A percentile compares a stretch with the other conserved stretches of the same genome.
These are phyloP conservation scores for Pipistrellus nathusii DNA, from an alignment of 2,797 vertebrate species.

Conservation along the genomic window DNA sequence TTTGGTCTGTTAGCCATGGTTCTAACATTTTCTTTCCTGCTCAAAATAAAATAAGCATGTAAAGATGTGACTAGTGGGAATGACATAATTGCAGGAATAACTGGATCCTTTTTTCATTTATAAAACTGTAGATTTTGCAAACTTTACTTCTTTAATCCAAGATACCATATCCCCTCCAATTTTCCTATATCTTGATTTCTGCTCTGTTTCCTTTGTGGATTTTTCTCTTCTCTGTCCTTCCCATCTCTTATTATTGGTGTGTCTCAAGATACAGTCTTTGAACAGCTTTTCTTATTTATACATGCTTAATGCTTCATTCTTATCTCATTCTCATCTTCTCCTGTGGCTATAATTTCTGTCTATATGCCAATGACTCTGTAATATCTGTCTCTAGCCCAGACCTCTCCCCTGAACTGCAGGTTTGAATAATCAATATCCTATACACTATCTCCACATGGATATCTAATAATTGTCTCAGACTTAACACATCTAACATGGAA, in stretches of 20 bases:
- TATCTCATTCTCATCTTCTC: neutral
- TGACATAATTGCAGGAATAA: neutral
- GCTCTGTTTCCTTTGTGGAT: neutral
- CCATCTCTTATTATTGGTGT: neutral
- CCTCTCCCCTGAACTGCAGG: neutral
- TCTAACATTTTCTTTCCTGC: neutral
- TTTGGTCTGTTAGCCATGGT: neutral
- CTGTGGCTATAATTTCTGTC: neutral
- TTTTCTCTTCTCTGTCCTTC: neutral
- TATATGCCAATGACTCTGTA: neutral
- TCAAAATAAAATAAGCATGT: neutral
- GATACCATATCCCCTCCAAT: neutral
- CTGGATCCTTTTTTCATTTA: neutral
- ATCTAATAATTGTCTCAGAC: neutral
- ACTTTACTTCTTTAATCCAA: neutral
- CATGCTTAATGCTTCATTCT: neutral
- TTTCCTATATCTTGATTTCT: neutral
- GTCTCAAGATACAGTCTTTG: neutral
- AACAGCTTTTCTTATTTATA: neutral
- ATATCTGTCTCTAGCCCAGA: neutral
- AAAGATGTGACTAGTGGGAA: neutral
- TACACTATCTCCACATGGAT: neutral
- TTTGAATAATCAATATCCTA: neutral
- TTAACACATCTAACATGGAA: neutral
- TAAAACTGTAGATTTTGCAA: neutral